Conservation (phyloP, 2,797 vertebrate species). For the Hippoglossus hippoglossus region DNA sequence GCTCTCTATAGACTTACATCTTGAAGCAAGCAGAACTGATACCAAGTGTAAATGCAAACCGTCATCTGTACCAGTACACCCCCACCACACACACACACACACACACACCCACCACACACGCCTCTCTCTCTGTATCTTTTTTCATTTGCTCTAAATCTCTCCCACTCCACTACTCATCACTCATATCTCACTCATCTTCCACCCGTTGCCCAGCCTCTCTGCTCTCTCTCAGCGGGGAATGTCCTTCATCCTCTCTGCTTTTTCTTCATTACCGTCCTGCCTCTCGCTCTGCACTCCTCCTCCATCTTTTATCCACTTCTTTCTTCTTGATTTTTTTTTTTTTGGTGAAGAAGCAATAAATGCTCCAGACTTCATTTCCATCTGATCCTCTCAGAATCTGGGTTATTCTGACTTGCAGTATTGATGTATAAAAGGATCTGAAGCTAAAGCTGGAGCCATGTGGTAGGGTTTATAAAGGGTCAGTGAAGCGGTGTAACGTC, state of each 20-base stretch:
- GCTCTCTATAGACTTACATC: too few relatives aligned
- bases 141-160: constrained; percentile 11
- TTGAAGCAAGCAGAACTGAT: too few relatives aligned
- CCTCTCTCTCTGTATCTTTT: not conserved
- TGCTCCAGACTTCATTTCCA: not conserved
- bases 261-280: constrained; percentile 14
- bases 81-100: not conserved
- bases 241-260: not conserved
- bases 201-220: constrained; percentile 10
- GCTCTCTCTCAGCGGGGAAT: constrained; percentile 16
- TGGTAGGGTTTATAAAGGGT: not conserved
- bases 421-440: not conserved
- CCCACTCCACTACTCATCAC: constrained; percentile 13
- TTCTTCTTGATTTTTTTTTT: not conserved
- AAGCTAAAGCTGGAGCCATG: not conserved
- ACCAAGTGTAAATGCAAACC: too few relatives aligned
- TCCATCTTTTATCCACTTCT: constrained; percentile 8
- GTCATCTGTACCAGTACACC: not conserved
- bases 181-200: constrained; percentile 7
- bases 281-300: not conserved
- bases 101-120: not conserved
- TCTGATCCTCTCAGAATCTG: not conserved
- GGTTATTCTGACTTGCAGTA: constrained; percentile 9
- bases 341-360: not conserved
- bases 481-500: not conserved